Evolutionary conservation across 2,888 invertebrate species (phyloP), one percentile per base, ranked within the genome.

Genomic region (Norana najaformis): DNA sequence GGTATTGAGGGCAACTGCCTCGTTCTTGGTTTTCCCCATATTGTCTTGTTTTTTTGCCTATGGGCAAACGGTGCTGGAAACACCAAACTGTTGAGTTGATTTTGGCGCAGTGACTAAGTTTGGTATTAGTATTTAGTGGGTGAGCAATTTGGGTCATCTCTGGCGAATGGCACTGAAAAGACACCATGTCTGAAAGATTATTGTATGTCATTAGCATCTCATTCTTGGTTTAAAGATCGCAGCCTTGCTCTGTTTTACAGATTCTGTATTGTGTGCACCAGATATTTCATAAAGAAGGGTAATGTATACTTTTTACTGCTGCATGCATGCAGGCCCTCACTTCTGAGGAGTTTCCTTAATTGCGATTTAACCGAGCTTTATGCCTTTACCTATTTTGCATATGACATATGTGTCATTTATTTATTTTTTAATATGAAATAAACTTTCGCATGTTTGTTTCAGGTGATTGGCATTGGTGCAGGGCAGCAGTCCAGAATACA

Each of bases 401-500:
- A n/a, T 69, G 47, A 85, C 36, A 36, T 30, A 13, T 85, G 11
- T 30, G n/a, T 20, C 38, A 85, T 4, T 23, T 34, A 85, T 35
- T 88, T 37, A n/a, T 23, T 0, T 88, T 37, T 37, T 30, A 0
- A 88, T 34, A 37, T 34, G 2, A 85, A 20, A 35, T 35, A 89
- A 37, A 38, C 36, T n/a, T 35, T 41, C 35, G 16, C 18, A 34
- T n/a, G n/a, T 88, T 37, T 47, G 23, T 47, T 47, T n/a, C 97
- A 97, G 96, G 97, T 98, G 30, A 96, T 99, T 93, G 99, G 99
- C 35, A 98, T 98, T 93, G 99, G 99, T 41, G 99, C 99, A n/a
- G 99, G 99, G 0, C 99, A 99, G 94, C 99, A 99, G 95, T 98
- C 98, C 0, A 96, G 99, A 92, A 99, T 99, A 94, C 99, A 99